These are phyloP conservation scores for Sceloporus tristichus DNA, from an alignment of 2,113 vertebrate species.

Conservation along the genomic window DNA sequence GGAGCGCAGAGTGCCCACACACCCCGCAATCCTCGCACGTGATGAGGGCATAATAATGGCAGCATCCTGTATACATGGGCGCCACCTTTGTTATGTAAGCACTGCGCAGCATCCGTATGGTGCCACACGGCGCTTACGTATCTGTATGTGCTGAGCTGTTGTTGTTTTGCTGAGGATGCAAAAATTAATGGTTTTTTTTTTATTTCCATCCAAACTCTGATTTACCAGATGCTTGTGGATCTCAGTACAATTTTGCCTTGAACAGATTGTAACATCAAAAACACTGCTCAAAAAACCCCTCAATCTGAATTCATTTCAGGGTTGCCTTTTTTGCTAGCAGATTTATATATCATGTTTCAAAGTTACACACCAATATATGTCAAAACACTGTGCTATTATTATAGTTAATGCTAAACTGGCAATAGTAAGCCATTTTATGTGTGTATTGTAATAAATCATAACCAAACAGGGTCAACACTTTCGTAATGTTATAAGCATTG, in stretches of 20 bases:
- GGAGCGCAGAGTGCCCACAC: too few species aligned
- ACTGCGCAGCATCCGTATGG: too few species aligned
- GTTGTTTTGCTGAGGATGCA: too few species aligned
- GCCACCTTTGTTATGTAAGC: too few species aligned
- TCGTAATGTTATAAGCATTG: background rate
- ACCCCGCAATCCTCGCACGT: too few species aligned
- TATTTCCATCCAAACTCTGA: background rate
- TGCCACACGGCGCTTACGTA: too few species aligned
- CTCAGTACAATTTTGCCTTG: background rate
- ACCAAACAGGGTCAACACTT: background rate
- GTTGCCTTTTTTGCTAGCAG: background rate
- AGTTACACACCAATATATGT: background rate
- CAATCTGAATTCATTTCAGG: background rate
- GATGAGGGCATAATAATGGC: too few species aligned
- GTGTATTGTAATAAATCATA: background rate
- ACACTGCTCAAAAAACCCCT: background rate
- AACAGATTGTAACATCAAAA: background rate
- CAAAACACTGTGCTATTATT: background rate
- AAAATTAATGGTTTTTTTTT: too few species aligned
- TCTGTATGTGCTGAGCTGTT: too few species aligned
- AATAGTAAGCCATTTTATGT: background rate
- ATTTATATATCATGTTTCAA: background rate
- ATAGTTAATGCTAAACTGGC: background rate
- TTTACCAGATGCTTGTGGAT: background rate
- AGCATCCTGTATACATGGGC: too few species aligned